A percentile compares a stretch with the other conserved stretches of the same genome.
These are phyloP conservation scores for Dolichallabes microphthalmus DNA, from an alignment of 2,113 vertebrate genomes.

Conservation along the genomic window DNA sequence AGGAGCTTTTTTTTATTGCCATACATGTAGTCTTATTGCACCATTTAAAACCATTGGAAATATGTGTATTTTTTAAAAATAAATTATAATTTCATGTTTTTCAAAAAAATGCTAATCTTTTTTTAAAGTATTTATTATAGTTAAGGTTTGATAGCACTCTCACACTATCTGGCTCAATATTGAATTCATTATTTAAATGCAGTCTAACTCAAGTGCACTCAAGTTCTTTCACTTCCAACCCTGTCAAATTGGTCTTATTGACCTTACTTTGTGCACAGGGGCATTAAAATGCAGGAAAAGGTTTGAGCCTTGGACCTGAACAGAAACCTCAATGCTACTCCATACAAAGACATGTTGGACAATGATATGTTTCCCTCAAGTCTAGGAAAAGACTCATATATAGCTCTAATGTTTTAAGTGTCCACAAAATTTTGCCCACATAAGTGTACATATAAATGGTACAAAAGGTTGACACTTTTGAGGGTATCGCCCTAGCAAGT, in stretches of 20 bases:
- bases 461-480: not conserved
- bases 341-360: not conserved
- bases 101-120: not conserved
- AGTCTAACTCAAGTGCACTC: not conserved
- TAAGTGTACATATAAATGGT: not conserved
- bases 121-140: not conserved
- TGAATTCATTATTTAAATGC: not conserved
- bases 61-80: not conserved
- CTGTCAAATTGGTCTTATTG: not conserved
- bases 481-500: too few relatives aligned
- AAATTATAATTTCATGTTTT: not conserved
- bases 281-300: not conserved
- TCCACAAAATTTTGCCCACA: not conserved
- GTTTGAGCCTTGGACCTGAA: not conserved
- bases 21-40: not conserved
- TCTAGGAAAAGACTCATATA: too few relatives aligned
- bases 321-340: not conserved
- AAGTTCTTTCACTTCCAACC: not conserved
- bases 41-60: not conserved
- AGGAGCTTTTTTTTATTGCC: not conserved
- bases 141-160: not conserved
- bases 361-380: not conserved
- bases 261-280: not conserved
- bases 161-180: not conserved
- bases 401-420: too few relatives aligned